Evolutionary conservation across 2,113 vertebrate species (phyloP).

Genomic region (Oreochromis spilurus): DNA sequence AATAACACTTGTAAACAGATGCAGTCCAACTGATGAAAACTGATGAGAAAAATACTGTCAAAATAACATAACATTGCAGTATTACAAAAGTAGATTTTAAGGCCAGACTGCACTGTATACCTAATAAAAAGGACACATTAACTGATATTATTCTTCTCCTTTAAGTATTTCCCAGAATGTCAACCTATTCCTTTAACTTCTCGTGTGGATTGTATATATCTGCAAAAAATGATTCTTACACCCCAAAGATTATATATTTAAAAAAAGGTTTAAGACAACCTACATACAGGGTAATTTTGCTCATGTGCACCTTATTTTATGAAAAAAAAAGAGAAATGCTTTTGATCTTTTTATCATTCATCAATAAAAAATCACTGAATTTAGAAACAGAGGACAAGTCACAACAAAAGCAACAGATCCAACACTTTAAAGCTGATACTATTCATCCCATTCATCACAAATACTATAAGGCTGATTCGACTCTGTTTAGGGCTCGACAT

Average conservation of each 20-base stretch:
- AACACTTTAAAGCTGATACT: constrained; percentile 46
- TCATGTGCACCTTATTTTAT: neutral
- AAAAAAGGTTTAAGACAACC: neutral
- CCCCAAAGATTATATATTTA: neutral
- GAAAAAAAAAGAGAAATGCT: constrained; percentile 6
- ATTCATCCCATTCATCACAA: constrained; percentile 30
- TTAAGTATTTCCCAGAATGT: neutral
- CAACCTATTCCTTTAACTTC: neutral
- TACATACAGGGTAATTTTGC: neutral
- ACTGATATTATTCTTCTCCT: neutral
- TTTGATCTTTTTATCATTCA: constrained; percentile 4
- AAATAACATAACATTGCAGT: neutral
- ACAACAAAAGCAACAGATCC: constrained; percentile 14
- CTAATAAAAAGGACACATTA: neutral
- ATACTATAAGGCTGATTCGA: constrained; percentile 51
- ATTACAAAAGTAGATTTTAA: neutral
- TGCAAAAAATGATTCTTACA: neutral
- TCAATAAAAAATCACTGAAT: constrained; percentile 15
- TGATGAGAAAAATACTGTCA: neutral
- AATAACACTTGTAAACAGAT: neutral
- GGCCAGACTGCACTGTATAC: neutral
- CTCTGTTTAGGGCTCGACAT: constrained; percentile 27
- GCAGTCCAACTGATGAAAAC: neutral
- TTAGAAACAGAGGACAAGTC: neutral
- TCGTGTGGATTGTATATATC: neutral